Percentiles rank a stretch among this genome's conserved stretches.
Evolutionary conservation across 2,888 invertebrate genomes (phyloP).

Genomic region (Himalopsyche kuldschensis): DNA sequence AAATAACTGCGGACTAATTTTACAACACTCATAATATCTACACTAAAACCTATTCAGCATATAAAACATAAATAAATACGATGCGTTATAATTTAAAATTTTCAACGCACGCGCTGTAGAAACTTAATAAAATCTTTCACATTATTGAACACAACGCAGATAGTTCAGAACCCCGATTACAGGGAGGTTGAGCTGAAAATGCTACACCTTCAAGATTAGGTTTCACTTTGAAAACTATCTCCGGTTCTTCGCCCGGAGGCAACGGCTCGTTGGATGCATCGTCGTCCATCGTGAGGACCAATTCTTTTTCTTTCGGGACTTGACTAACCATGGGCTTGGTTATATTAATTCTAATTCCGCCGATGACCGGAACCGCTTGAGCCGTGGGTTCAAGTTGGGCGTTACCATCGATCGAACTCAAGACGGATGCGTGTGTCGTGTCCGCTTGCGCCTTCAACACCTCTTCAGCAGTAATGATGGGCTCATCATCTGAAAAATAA

Average conservation of each 20-base stretch:
- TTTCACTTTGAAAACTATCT: conserved; percentile 63
- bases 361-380: conserved; percentile 50
- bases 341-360: conserved; percentile 78
- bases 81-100: neutral
- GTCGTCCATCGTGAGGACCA: conserved; percentile 45
- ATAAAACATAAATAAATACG: neutral
- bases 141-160: conserved; percentile 87
- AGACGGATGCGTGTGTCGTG: conserved; percentile 59
- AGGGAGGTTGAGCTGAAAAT: conserved; percentile 71
- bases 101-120: neutral
- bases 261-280: conserved; percentile 57
- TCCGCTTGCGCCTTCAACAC: conserved; percentile 50
- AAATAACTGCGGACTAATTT: neutral
- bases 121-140: conserved; percentile 51
- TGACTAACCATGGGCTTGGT: conserved; percentile 65
- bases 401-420: conserved; percentile 77
- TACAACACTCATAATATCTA: neutral
- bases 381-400: conserved; percentile 65
- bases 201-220: conserved; percentile 66
- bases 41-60: neutral
- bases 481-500: conserved; percentile 53
- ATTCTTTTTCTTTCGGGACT: conserved; percentile 47
- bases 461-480: conserved; percentile 56
- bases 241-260: conserved; percentile 62
- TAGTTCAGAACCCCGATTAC: conserved; percentile 74